A percentile compares a stretch with the other conserved stretches of the same genome.
These are phyloP conservation scores for Platyscapa corneri DNA, from an alignment of 1,140 invertebrate genomes.

Conservation along the genomic window DNA sequence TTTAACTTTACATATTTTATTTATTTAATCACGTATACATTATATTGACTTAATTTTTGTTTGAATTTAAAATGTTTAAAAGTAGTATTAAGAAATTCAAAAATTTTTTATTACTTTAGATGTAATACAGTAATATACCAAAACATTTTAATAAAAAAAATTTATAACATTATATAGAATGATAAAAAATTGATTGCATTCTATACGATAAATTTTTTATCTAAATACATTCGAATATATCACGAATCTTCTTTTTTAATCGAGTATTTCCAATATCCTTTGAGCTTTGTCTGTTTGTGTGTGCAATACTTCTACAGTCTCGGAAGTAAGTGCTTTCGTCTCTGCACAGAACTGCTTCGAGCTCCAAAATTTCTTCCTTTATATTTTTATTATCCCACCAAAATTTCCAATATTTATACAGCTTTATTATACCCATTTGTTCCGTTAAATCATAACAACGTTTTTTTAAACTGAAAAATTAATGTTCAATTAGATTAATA, in stretches of 20 bases:
- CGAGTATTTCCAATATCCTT: not conserved
- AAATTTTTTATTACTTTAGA: not conserved
- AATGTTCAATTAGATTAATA: not conserved
- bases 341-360: constrained; percentile 61
- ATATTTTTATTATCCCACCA: constrained; percentile 56
- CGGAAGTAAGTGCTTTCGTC: constrained; percentile 55
- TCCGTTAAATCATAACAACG: constrained; percentile 63
- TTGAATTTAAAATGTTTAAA: too few relatives aligned
- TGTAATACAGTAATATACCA: not conserved
- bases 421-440: constrained; percentile 55
- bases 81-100: too few relatives aligned
- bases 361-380: constrained; percentile 27
- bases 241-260: not conserved
- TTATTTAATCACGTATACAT: too few relatives aligned
- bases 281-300: not conserved
- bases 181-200: not conserved
- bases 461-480: constrained; percentile 59
- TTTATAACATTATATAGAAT: not conserved
- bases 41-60: too few relatives aligned
- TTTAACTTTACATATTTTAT: too few relatives aligned
- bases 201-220: not conserved
- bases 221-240: constrained; percentile 17
- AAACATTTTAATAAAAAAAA: not conserved
- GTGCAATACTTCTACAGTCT: constrained; percentile 61
- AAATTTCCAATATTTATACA: constrained; percentile 63